Percentiles rank a stretch among this genome's conserved stretches.
Conservation (phyloP, 2,888 invertebrate genomes). For the Dysmachus trigonus region DNA sequence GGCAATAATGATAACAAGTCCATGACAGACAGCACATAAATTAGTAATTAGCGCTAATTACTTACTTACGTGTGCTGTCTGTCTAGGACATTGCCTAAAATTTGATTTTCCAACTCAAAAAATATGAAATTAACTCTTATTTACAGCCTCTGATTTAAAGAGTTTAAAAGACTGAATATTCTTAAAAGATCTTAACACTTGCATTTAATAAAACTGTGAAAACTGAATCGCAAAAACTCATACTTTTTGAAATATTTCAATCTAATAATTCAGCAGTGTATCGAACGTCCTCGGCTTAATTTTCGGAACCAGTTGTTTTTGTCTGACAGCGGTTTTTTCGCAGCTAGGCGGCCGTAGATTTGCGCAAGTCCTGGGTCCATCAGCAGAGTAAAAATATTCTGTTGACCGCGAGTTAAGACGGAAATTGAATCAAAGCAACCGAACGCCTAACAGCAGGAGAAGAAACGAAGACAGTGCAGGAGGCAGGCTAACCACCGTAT, state of each 20-base stretch:
- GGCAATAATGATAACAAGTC: too few relatives aligned
- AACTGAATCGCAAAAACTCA: too few relatives aligned
- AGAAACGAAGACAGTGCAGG: background rate
- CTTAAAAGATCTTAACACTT: too few relatives aligned
- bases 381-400: conserved; percentile 5
- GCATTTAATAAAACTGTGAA: too few relatives aligned
- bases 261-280: background rate
- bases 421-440: background rate
- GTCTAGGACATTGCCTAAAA: too few relatives aligned
- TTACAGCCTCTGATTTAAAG: too few relatives aligned
- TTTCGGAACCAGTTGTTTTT: background rate
- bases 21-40: too few relatives aligned
- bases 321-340: background rate
- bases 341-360: background rate
- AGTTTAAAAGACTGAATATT: too few relatives aligned
- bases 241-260: background rate
- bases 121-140: too few relatives aligned
- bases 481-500: conserved; percentile 5
- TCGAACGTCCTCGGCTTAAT: background rate
- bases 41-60: too few relatives aligned
- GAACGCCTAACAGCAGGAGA: background rate
- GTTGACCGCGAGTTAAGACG: background rate
- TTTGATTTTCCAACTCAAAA: too few relatives aligned
- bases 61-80: too few relatives aligned
- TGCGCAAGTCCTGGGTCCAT: background rate